A percentile compares a stretch with the other conserved stretches of the same genome.
Evolutionary conservation across 2,888 invertebrate genomes (phyloP).

Genomic region (Thereva nobilitata): DNA sequence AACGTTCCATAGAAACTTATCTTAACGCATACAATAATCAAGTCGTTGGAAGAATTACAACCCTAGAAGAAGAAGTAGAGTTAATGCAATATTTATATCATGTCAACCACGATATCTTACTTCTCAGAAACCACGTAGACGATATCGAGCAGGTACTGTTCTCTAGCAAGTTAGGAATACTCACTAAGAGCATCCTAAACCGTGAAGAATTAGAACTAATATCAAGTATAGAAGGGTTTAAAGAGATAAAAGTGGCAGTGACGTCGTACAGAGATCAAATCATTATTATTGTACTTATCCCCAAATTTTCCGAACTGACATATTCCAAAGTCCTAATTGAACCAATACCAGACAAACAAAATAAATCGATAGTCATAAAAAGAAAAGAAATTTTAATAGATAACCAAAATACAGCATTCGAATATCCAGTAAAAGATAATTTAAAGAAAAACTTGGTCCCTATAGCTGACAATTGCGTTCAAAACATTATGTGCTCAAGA

Average conservation of each 20-base stretch:
- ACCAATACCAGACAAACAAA: background rate
- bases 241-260: conserved; percentile 6
- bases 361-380: background rate
- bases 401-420: conserved; percentile 2
- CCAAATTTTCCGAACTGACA: background rate
- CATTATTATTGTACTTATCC: conserved; percentile 10
- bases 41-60: background rate
- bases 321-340: conserved; percentile 1
- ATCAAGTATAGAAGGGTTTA: background rate
- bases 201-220: background rate
- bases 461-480: background rate
- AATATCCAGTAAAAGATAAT: conserved; percentile 13
- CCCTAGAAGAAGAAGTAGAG: conserved; percentile 5
- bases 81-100: conserved; percentile 8
- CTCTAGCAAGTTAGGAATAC: conserved; percentile 9
- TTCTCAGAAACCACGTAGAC: conserved; percentile 3
- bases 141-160: conserved; percentile 15
- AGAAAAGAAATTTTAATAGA: conserved; percentile 1
- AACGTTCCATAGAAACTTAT: conserved; percentile 10
- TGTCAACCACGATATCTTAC: conserved; percentile 4
- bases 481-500: conserved; percentile 1
- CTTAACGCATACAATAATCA: conserved; percentile 14
- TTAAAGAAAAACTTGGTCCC: conserved; percentile 8
- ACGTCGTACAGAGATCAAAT: background rate
- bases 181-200: conserved; percentile 8